Evolutionary conservation across 2,113 vertebrate genomes (phyloP), one percentile per base, ranked within the genome.

Genomic region (Prolemur simus): DNA sequence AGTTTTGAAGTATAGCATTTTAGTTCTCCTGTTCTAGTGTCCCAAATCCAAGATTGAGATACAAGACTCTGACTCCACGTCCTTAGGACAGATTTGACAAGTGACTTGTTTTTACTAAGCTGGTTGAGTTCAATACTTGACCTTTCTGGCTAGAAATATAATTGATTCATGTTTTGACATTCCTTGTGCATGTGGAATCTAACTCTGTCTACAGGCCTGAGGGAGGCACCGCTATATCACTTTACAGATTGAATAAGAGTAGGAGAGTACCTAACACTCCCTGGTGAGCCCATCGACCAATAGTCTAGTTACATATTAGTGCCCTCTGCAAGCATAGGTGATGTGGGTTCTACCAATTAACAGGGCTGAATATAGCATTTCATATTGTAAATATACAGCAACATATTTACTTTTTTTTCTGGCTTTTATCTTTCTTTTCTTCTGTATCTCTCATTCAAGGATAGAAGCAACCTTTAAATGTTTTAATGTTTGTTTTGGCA

Each of bases 91-190:
- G 4, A 45, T 68, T 89, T 87, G 47, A 84, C 18, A 90, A 69
- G 52, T 2, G 11, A 8, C 39, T 78, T 83, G 6, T 32, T 92
- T 95, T 86, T 45, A 64, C 21, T 34, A 37, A 91, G 23, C 27
- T 91, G 49, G 45, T 54, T 73, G 96, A 74, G 17, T 84, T 91
- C 45, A 63, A 8, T 76, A 73, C n/a, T 94, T 94, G 68, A 89
- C 32, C 60, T 69, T 86, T 49, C 3, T 37, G 58, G 17, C 7
- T 56, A 77, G 80, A 91, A 96, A 77, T 93, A 76, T 14, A 78
- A 88, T 76, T 89, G 73, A 76, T n/a, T 83, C 15, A 5, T 64
- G 27, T 49, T 87, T 87, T 89, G 47, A 71, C 74, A 58, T 78
- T 81, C 20, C 8, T 78, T 83, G 49, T 39, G 8, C 45, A 54